Evolutionary conservation across 2,797 vertebrate species (phyloP), one percentile per base, ranked within the genome.

Genomic region (Sebastes matsubarae): DNA sequence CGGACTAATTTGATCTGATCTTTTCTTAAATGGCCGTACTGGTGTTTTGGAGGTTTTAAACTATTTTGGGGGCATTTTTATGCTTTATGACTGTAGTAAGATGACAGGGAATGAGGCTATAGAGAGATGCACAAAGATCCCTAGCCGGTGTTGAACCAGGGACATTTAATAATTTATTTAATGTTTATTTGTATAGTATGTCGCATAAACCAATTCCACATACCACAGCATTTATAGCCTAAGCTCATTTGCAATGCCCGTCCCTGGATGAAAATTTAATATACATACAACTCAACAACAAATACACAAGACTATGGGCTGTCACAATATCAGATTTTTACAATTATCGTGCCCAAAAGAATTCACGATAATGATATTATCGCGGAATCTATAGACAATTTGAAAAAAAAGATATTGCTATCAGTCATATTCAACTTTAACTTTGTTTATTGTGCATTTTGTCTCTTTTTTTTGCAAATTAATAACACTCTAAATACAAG

Each of bases 1-100:
- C 57, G 24, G 50, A 60, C 50, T 69, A 9, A 70, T 29, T 34
- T 77, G 29, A 87, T 84, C 32, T 79, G 32, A 64, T 70, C 29
- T 77, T n/a, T 24, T 60, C 24, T 29, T 32, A 32, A 65, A 76
- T 16, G 4, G 13, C 7, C 46, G 22, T 11, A 10, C 4, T n/a
- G 12, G 2, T 63, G 16, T 57, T 18, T 36, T 57, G 24, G 34
- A 50, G 59, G 55, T 67, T 32, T 65, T 25, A 34, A 46, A 27
- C 20, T 32, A 58, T 24, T 72, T 72, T 30, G 0, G 4, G 2
- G 13, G 11, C 22, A 29, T 54, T 52, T 32, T 52, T 22, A 13
- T 50, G 8, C 11, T 22, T 36, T 55, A 55, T 72, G 16, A 58
- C 25, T 13, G 12, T 16, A 25, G 14, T 29, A 2, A 69, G 32